These are phyloP conservation scores for Lysandra coridon DNA, from an alignment of 2,888 invertebrate species.

Conservation along the genomic window DNA sequence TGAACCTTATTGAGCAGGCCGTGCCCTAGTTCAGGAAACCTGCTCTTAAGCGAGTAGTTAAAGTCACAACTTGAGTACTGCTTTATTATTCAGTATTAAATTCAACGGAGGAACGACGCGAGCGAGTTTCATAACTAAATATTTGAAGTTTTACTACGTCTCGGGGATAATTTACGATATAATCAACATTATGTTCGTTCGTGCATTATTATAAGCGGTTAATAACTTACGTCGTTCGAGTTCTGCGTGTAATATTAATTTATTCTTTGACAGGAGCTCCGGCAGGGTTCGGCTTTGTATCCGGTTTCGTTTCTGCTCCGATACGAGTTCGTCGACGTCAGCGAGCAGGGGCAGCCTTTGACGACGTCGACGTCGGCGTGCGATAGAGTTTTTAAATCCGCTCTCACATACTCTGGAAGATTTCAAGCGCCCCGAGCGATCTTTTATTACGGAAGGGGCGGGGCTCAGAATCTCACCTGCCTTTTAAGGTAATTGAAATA, in stretches of 20 bases:
- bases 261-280: conserved; percentile 75
- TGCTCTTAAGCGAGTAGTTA: conserved; percentile 69
- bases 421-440: conserved; percentile 90
- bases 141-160: conserved; percentile 70
- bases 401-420: conserved; percentile 79
- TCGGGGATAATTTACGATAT: conserved; percentile 49
- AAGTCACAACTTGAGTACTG: conserved; percentile 72
- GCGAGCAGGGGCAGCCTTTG: conserved; percentile 83
- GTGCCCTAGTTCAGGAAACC: conserved; percentile 61
- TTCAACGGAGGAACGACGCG: conserved; percentile 69
- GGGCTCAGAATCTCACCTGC: conserved; percentile 87
- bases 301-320: conserved; percentile 88
- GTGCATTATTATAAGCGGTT: conserved; percentile 15
- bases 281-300: conserved; percentile 89
- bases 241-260: conserved; percentile 20
- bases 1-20: conserved; percentile 41
- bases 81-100: conserved; percentile 79
- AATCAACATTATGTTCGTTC: conserved; percentile 38
- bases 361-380: conserved; percentile 82
- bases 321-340: conserved; percentile 91
- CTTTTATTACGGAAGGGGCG: conserved; percentile 91
- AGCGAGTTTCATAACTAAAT: conserved; percentile 74
- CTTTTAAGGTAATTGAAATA: conserved; percentile 77
- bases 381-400: conserved; percentile 81
- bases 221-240: neutral